These are phyloP conservation scores for Tadarida brasiliensis DNA, from an alignment of 2,797 vertebrate species.

Conservation along the genomic window DNA sequence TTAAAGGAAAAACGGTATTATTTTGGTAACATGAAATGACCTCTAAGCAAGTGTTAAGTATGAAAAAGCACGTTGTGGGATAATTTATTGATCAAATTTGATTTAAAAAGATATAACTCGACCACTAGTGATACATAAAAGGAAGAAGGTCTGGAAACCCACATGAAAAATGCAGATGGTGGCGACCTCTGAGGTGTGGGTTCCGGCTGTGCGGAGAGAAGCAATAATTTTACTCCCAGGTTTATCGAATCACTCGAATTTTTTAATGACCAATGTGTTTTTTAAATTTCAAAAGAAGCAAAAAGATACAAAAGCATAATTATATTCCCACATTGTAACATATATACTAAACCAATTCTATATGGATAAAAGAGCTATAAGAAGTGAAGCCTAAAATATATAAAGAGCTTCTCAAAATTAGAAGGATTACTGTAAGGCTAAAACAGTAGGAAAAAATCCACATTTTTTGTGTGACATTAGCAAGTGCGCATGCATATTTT, in stretches of 20 bases:
- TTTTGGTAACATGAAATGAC: neutral
- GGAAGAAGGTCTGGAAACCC: neutral
- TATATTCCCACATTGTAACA: neutral
- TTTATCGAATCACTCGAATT: neutral
- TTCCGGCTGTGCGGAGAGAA: neutral
- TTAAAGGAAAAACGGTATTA: neutral
- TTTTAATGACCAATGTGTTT: neutral
- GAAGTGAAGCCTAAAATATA: neutral
- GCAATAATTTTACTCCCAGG: neutral
- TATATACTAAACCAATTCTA: neutral
- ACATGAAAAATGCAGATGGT: neutral
- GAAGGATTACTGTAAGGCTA: neutral
- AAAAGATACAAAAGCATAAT: neutral
- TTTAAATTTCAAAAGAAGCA: neutral
- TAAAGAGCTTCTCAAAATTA: neutral
- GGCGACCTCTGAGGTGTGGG: accelerated
- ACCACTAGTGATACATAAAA: neutral
- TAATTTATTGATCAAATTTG: neutral
- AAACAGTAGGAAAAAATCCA: neutral
- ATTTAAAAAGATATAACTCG: neutral
- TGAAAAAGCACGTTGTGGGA: neutral
- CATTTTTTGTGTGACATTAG: neutral
- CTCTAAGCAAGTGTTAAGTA: neutral
- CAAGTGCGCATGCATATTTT: neutral
- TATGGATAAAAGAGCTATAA: neutral